Evolutionary conservation across 2,888 invertebrate genomes (phyloP), one percentile per base, ranked within the genome.

Genomic region (Entomobrya multifasciata): DNA sequence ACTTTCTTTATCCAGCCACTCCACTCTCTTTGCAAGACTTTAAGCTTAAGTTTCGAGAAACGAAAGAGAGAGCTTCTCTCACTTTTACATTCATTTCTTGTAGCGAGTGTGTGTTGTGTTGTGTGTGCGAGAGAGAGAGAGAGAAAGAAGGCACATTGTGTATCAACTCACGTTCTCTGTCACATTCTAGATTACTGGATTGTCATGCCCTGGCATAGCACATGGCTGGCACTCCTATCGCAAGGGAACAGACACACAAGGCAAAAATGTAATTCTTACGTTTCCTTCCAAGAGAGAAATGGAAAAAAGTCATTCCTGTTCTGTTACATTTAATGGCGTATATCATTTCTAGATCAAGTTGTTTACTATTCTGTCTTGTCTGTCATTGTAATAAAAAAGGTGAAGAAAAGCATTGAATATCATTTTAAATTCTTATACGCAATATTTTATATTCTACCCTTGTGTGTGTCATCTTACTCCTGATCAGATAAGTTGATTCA

Each of bases 121-220:
- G n/a, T n/a, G n/a, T 27, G 74, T 36, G 36, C 36, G 36, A 36
- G 36, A 36, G 36, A 36, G 36, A 36, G 36, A 36, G 36, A 36
- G 36, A 11, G 44, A n/a, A 72, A 49, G 47, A 25, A 25, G n/a
- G n/a, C 20, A 25, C 36, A 57, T 49, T 30, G 77, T 70, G 70
- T 41, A 36, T 70, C 70, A 41, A 44, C 70, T 70, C 70, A 70
- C 70, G 70, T 70, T 30, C 36, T 15, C 27, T 70, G 70, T 41
- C 70, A 70, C 70, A 70, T 70, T 70, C 30, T 62, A 15, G 27
- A 13, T 30, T 30, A 8, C 17, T 52, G 20, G 20, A 60, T 55
- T 20, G 55, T 55, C 20, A 4, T 55, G 36, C 4, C 55, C 1
- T 30, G 41, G n/a, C n/a, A n/a, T n/a, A n/a, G n/a, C n/a, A n/a